Percentiles rank a stretch among this genome's conserved stretches.
Evolutionary conservation across 2,113 vertebrate genomes (phyloP).

Genomic region (Planiliza haematocheilus): DNA sequence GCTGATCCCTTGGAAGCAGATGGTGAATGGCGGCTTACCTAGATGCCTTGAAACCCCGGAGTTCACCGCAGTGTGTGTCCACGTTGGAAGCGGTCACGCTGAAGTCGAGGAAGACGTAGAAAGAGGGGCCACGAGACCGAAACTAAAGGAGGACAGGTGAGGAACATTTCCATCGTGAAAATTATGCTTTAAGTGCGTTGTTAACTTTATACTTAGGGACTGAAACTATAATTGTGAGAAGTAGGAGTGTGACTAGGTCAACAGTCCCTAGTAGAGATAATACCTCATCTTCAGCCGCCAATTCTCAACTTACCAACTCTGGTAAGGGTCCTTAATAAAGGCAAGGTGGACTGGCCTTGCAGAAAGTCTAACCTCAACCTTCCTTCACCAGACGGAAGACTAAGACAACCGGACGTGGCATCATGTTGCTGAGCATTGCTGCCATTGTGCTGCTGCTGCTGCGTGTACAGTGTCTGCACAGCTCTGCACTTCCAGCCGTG

Average conservation of each 20-base stretch:
- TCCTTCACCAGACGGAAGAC: constrained; percentile 3
- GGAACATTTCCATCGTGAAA: neutral
- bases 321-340: neutral
- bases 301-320: neutral
- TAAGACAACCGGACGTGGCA: constrained; percentile 13
- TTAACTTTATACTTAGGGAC: neutral
- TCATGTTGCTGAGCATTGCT: constrained; percentile 45
- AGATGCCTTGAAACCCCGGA: constrained; percentile 42
- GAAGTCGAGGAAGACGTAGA: constrained; percentile 7
- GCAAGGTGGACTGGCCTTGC: neutral
- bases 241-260: neutral
- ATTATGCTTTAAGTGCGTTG: neutral
- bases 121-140: constrained; percentile 15
- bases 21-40: constrained; percentile 77
- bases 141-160: constrained; percentile 48
- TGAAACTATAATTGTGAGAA: neutral
- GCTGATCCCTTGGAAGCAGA: constrained; percentile 78
- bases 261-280: neutral
- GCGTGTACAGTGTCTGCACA: constrained; percentile 55
- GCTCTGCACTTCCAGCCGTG: constrained; percentile 69
- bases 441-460: constrained; percentile 66
- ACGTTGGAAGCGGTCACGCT: constrained; percentile 19
- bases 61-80: constrained; percentile 35
- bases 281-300: neutral
- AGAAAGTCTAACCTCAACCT: neutral